Evolutionary conservation across 2,113 vertebrate genomes (phyloP).

Genomic region (Platichthys flesus): DNA sequence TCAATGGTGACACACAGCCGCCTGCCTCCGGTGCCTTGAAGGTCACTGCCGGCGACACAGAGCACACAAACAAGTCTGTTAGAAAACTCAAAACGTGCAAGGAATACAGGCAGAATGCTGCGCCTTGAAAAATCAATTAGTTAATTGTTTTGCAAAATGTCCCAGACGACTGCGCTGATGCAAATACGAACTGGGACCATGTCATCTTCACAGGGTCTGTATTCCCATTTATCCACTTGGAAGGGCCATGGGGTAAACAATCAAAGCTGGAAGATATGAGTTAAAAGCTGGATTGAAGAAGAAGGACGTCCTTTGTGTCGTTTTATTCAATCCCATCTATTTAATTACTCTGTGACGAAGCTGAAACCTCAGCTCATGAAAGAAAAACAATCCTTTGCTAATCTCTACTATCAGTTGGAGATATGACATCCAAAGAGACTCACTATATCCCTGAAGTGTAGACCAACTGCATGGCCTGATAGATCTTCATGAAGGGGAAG

Average conservation of each 20-base stretch:
- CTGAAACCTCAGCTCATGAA: slow-evolving; percentile 15
- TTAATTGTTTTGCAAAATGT: background rate
- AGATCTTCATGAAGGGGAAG: slow-evolving; percentile 93
- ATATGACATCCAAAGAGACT: slow-evolving; percentile 67
- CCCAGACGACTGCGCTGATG: background rate
- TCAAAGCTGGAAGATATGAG: background rate
- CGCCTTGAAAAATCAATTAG: background rate
- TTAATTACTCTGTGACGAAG: slow-evolving; percentile 6
- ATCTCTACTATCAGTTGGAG: slow-evolving; percentile 8
- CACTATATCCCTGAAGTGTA: slow-evolving; percentile 95
- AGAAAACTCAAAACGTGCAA: slow-evolving; percentile 10
- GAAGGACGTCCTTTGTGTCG: slow-evolving; percentile 8
- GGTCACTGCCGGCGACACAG: slow-evolving; percentile 74
- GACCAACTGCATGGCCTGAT: slow-evolving; percentile 94
- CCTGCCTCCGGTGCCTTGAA: slow-evolving; percentile 82
- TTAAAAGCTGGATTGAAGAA: background rate
- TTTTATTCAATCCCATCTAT: background rate
- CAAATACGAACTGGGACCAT: background rate
- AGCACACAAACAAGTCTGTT: slow-evolving; percentile 31
- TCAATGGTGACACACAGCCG: slow-evolving; percentile 90
- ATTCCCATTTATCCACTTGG: background rate
- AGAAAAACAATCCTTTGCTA: slow-evolving; percentile 19
- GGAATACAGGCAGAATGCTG: background rate
- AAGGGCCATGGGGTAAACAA: background rate
- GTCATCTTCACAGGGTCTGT: too few species aligned